Evolutionary conservation across 1,140 invertebrate species (phyloP).

Genomic region (Microplitis demolitor): DNA sequence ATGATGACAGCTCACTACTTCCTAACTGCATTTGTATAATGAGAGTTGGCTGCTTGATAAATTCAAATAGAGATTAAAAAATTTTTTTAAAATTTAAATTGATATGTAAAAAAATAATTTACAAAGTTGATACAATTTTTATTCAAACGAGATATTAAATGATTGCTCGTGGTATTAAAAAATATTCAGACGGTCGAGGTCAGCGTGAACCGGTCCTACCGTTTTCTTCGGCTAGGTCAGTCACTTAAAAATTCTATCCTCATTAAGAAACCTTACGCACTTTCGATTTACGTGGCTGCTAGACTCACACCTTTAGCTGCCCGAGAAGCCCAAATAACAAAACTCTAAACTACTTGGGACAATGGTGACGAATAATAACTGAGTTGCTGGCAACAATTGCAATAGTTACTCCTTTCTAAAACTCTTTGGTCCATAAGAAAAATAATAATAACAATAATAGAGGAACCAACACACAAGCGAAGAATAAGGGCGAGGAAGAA

Average conservation of each 20-base stretch:
- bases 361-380: no score
- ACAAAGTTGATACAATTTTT: no score
- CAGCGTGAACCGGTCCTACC: conserved; percentile 5
- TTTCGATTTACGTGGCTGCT: background rate
- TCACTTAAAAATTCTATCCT: conserved; percentile 46
- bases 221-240: conserved; percentile 47
- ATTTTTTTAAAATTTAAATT: background rate
- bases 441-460: conserved; percentile 21
- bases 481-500: conserved; percentile 1
- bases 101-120: background rate
- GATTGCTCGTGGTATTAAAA: background rate
- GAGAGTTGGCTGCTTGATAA: background rate
- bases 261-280: conserved; percentile 38
- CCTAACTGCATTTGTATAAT: background rate
- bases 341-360: no score
- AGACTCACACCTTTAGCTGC: no score
- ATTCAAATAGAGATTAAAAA: background rate
- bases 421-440: background rate
- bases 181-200: background rate
- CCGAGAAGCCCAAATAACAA: no score
- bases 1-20: conserved; percentile 19
- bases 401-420: background rate
- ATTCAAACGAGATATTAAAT: no score
- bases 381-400: background rate
- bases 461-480: background rate